phyloP scores from a whole-genome alignment of 1,140 invertebrate genomes.

The Drosophila arawakana region DNA sequence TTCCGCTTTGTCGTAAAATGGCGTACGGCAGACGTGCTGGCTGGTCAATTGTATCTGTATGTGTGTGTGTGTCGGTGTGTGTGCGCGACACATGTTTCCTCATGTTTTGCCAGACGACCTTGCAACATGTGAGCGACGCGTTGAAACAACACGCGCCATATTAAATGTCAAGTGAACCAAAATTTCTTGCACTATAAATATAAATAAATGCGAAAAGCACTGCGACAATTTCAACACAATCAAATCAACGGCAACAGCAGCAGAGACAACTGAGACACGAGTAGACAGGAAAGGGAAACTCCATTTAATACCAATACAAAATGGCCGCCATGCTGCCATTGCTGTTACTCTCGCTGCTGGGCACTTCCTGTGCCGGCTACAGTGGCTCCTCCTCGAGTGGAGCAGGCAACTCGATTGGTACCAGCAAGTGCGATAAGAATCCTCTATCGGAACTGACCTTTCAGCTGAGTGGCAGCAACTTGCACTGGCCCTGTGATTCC shows the following conservation, averaged over 20 bases:
- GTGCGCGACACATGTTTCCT: conserved; percentile 61
- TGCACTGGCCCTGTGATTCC: conserved; percentile 86
- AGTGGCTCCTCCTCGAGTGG: conserved; percentile 37
- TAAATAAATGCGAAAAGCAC: conserved; percentile 55
- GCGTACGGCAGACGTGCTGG: conserved; percentile 49
- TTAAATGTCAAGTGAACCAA: conserved; percentile 5
- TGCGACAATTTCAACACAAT: conserved; percentile 57
- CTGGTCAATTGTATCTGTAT: not conserved
- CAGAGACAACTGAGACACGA: not conserved
- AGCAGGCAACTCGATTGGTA: conserved; percentile 48
- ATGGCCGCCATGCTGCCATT: not conserved
- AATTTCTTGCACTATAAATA: conserved; percentile 39
- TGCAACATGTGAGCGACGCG: conserved; percentile 24
- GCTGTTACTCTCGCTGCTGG: conserved; percentile 37
- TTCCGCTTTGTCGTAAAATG: conserved; percentile 51
- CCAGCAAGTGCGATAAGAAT: conserved; percentile 68
- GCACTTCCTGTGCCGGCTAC: conserved; percentile 35
- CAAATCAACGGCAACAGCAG: conserved; percentile 30
- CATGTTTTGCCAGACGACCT: conserved; percentile 59
- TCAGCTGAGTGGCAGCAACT: conserved; percentile 85
- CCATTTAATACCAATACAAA: too few relatives aligned
- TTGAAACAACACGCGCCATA: conserved; percentile 57
- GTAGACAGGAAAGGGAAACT: not conserved
- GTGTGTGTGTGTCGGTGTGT: conserved; percentile 26
- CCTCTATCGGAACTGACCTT: conserved; percentile 79